These are phyloP conservation scores for Sebastiscus albofasciatus DNA, from an alignment of 2,797 vertebrate genomes.

Conservation along the genomic window DNA sequence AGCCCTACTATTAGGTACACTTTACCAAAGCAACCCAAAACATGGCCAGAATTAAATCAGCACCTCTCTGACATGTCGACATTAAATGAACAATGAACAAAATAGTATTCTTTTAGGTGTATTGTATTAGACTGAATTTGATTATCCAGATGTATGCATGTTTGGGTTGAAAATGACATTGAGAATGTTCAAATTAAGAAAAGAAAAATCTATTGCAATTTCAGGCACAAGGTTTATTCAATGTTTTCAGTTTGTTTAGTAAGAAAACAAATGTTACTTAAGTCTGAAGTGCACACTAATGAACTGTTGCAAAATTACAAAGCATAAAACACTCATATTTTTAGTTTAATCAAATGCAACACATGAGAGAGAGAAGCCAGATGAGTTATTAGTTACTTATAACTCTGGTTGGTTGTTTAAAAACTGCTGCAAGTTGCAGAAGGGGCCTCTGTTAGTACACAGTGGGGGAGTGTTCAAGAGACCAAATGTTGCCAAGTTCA, in stretches of 20 bases:
- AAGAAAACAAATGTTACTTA: not conserved
- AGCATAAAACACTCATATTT: not conserved
- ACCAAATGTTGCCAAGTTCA: constrained; percentile 59
- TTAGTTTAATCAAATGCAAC: not conserved
- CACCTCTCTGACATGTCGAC: not conserved
- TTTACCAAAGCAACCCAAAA: not conserved
- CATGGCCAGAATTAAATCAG: not conserved
- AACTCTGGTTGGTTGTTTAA: not conserved
- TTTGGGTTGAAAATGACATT: not conserved
- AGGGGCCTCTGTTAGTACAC: not conserved
- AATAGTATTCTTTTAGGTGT: not conserved
- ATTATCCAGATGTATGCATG: not conserved
- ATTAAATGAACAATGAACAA: not conserved
- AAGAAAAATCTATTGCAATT: not conserved
- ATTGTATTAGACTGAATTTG: not conserved
- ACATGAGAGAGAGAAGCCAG: not conserved
- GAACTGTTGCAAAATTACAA: not conserved
- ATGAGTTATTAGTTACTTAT: not conserved
- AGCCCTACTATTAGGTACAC: not conserved
- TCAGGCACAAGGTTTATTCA: not conserved
- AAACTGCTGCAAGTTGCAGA: not conserved
- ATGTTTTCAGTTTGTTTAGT: not conserved
- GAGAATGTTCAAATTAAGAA: not conserved
- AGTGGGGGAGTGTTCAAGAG: constrained; percentile 63
- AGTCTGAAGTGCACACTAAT: not conserved